phyloP scores from a whole-genome alignment of 2,113 vertebrate species.

The Nipponia nippon region DNA sequence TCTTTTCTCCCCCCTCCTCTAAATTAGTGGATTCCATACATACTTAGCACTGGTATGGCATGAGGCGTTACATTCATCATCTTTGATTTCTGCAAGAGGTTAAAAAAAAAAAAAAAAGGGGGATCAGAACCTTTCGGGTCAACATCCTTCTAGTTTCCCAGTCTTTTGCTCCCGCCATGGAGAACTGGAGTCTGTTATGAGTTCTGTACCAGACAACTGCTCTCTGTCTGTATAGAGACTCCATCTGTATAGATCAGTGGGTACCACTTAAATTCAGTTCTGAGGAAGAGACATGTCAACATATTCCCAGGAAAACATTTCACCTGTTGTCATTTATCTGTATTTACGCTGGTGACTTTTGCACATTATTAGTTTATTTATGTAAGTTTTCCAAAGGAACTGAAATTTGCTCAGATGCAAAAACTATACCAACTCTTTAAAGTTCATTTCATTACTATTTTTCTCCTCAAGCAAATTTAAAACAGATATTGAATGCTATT shows the following conservation, averaged over 20 bases:
- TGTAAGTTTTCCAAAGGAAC: not conserved
- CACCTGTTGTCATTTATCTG: not conserved
- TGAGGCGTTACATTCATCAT: constrained; percentile 73
- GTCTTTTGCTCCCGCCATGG: not conserved
- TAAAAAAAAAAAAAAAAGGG: not conserved
- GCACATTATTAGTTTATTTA: not conserved
- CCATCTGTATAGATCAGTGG: not conserved
- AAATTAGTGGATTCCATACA: constrained; percentile 44
- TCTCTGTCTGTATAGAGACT: not conserved
- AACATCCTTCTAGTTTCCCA: not conserved
- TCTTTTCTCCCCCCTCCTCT: not conserved
- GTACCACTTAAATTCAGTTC: not conserved
- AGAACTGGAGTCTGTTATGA: not conserved
- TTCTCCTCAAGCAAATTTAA: not conserved
- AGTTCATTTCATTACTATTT: not conserved
- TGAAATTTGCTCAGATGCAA: not conserved
- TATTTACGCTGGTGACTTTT: not conserved
- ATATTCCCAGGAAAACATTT: not conserved
- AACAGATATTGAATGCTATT: not conserved
- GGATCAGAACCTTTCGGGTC: not conserved
- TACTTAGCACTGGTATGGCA: constrained; percentile 95
- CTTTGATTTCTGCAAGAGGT: constrained; percentile 78
- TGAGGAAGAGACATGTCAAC: not conserved
- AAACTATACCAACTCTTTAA: not conserved
- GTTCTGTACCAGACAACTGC: not conserved